Evolutionary conservation across 2,888 invertebrate genomes (phyloP).

Genomic region (Agonopterix subpropinquella): DNA sequence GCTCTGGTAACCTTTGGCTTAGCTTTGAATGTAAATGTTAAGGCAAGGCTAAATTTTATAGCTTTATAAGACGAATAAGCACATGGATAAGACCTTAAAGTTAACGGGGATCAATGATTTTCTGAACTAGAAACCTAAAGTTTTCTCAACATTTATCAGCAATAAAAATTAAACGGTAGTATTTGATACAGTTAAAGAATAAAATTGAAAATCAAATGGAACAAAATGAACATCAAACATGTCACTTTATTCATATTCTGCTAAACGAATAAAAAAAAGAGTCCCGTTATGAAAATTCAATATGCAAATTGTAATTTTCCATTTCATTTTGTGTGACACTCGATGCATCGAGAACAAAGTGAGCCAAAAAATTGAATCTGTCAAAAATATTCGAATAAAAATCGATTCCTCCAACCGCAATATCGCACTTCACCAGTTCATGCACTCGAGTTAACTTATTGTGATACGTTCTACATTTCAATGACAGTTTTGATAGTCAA

Average conservation of each 20-base stretch:
- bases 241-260: no score
- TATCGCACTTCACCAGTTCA: slow-evolving; percentile 4
- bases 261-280: no score
- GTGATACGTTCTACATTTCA: neutral
- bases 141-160: no score
- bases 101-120: no score
- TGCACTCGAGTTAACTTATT: neutral
- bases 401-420: slow-evolving; percentile 7
- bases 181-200: no score
- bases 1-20: slow-evolving; percentile 38
- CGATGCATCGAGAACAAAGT: slow-evolving; percentile 26
- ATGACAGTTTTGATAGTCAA: no score
- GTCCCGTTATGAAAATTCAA: neutral
- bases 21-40: slow-evolving; percentile 36
- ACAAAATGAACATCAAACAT: no score
- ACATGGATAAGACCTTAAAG: no score
- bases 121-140: no score
- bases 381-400: slow-evolving; percentile 11
- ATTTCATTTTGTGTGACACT: slow-evolving; percentile 40
- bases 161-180: no score
- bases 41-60: slow-evolving; percentile 21
- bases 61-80: no score
- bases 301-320: slow-evolving; percentile 34
- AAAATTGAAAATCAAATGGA: no score
- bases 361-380: slow-evolving; percentile 19